These are phyloP conservation scores for Chloropsis cyanopogon DNA, from an alignment of 2,113 vertebrate genomes.

Conservation along the genomic window DNA sequence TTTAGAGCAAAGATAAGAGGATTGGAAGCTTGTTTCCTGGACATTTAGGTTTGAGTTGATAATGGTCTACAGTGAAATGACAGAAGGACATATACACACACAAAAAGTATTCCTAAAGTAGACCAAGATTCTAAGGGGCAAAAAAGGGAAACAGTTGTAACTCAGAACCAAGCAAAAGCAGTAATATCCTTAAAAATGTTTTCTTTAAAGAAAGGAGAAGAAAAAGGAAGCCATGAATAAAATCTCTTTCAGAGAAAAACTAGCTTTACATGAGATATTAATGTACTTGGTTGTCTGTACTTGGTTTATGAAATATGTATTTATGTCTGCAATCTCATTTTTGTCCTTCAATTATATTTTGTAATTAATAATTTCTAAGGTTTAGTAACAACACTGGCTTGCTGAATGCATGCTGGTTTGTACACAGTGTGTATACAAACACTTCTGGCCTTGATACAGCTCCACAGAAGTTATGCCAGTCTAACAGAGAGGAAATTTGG, in stretches of 20 bases:
- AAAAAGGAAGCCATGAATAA: neutral
- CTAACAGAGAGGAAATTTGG: neutral
- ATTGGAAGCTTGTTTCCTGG: neutral
- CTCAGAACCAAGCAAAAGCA: neutral
- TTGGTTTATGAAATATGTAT: slow-evolving; percentile 13
- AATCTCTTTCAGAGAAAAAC: neutral
- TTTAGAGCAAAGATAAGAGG: neutral
- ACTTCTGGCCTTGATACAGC: neutral
- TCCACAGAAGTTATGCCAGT: neutral
- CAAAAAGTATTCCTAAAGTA: neutral
- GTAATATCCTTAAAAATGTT: neutral
- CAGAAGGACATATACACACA: neutral
- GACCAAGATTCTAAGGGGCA: neutral
- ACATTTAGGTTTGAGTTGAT: neutral
- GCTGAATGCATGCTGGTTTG: neutral
- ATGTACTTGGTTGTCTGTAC: neutral
- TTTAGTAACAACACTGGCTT: neutral
- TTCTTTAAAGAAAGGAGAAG: neutral
- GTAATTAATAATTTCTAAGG: slow-evolving; percentile 39
- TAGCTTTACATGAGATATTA: neutral
- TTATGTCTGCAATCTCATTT: neutral
- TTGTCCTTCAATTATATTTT: slow-evolving; percentile 13
- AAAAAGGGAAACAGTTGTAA: neutral
- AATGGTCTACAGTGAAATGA: neutral
- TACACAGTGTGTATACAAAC: neutral